Conservation (phyloP, 1,140 invertebrate species). For the Sarcophaga bullata region DNA sequence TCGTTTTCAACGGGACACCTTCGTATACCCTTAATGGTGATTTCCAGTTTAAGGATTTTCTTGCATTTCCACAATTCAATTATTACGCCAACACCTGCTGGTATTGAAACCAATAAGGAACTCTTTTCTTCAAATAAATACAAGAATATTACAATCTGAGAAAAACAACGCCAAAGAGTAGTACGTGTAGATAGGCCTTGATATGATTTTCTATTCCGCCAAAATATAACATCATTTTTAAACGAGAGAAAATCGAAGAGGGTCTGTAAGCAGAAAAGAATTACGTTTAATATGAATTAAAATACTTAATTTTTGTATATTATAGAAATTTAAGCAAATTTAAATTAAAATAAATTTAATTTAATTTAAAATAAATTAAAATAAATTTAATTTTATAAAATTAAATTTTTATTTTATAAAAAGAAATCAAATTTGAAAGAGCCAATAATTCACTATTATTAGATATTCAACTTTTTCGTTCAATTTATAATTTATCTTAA, state of each 20-base stretch:
- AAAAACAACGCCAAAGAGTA: slow-evolving; percentile 92
- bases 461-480: too few relatives aligned
- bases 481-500: too few relatives aligned
- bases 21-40: slow-evolving; percentile 62
- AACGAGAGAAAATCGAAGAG: slow-evolving; percentile 97
- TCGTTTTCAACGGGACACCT: slow-evolving; percentile 48
- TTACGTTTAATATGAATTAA: too few relatives aligned
- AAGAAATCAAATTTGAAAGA: too few relatives aligned
- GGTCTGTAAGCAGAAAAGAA: slow-evolving; percentile 71
- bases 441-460: too few relatives aligned
- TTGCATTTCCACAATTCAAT: slow-evolving; percentile 91
- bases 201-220: slow-evolving; percentile 85
- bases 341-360: too few relatives aligned
- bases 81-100: slow-evolving; percentile 83
- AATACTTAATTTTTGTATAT: too few relatives aligned
- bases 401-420: too few relatives aligned
- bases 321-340: too few relatives aligned
- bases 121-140: slow-evolving; percentile 94
- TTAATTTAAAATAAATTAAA: too few relatives aligned
- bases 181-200: slow-evolving; percentile 89
- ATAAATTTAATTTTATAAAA: too few relatives aligned
- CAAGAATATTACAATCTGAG: slow-evolving; percentile 92
- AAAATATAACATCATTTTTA: slow-evolving; percentile 97
- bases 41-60: slow-evolving; percentile 85
- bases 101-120: slow-evolving; percentile 88